These are phyloP conservation scores for Acestrorhynchus altus DNA, from an alignment of 2,797 vertebrate genomes.

Conservation along the genomic window DNA sequence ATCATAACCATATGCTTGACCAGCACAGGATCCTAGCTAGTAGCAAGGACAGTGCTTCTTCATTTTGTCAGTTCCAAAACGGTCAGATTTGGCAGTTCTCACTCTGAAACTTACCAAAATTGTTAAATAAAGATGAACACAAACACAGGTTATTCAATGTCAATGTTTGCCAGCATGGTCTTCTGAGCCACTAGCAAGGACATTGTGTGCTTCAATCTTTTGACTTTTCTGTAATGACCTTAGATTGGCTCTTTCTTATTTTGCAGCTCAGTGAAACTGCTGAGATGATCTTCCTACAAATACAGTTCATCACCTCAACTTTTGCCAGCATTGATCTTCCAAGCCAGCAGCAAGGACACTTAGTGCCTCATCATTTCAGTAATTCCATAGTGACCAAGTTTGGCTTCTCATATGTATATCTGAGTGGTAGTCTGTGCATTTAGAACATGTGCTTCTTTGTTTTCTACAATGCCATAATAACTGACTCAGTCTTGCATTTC, in stretches of 20 bases:
- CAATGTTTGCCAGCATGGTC: background rate
- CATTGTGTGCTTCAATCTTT: background rate
- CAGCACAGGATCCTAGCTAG: conserved; percentile 73
- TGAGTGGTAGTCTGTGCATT: background rate
- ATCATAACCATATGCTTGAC: conserved; percentile 79
- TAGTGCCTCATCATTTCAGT: background rate
- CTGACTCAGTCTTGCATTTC: background rate
- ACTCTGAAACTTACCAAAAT: background rate
- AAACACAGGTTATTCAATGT: background rate
- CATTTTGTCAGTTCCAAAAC: background rate
- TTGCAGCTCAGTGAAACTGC: background rate
- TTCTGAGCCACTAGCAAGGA: background rate
- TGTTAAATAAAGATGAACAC: background rate
- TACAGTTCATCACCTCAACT: background rate
- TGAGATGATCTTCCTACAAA: too few species aligned
- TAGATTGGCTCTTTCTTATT: background rate
- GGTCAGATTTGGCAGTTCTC: background rate
- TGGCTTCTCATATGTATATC: background rate
- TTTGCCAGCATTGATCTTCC: background rate
- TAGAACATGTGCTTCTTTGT: background rate
- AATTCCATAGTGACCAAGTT: too few species aligned
- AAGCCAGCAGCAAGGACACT: background rate
- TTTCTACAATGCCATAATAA: background rate
- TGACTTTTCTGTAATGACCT: background rate
- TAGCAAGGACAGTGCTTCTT: conserved; percentile 60